These are phyloP conservation scores for Coracias cyanogaster DNA, from an alignment of 2,797 vertebrate genomes.

Conservation along the genomic window DNA sequence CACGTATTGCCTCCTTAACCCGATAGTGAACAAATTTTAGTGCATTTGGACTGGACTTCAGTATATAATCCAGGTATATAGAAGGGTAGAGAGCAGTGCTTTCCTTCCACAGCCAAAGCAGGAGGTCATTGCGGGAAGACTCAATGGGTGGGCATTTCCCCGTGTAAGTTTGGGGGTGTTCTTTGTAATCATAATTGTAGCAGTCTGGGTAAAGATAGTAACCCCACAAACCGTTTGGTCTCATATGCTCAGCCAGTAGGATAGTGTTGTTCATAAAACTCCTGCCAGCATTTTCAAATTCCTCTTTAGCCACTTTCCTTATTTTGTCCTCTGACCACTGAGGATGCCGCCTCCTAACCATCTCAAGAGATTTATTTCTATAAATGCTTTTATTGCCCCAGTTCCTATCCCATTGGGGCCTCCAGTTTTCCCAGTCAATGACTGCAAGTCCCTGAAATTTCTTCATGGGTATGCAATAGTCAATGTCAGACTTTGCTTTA, in stretches of 20 bases:
- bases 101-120: constrained; percentile 91
- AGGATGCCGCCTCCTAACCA: constrained; percentile 84
- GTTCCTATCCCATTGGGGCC: constrained; percentile 92
- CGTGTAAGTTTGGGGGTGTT: constrained; percentile 83
- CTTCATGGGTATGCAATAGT: constrained; percentile 84
- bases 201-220: constrained; percentile 94
- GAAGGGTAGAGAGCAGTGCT: constrained; percentile 90
- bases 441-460: constrained; percentile 88
- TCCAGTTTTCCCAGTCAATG: constrained; percentile 95
- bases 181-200: constrained; percentile 93
- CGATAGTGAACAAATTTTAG: constrained; percentile 90
- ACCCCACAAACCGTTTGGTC: constrained; percentile 88
- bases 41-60: constrained; percentile 87
- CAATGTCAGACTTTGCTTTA: constrained; percentile 86
- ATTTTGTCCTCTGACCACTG: constrained; percentile 86
- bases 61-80: constrained; percentile 88
- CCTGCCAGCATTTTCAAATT: constrained; percentile 87
- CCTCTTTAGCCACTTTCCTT: constrained; percentile 84
- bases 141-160: constrained; percentile 90
- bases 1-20: constrained; percentile 90
- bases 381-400: constrained; percentile 90
- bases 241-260: constrained; percentile 82
- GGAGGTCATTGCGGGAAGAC: constrained; percentile 85
- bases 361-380: constrained; percentile 86
- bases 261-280: constrained; percentile 89